A percentile compares a stretch with the other conserved stretches of the same genome.
phyloP scores from a whole-genome alignment of 2,113 vertebrate species.

The Odocoileus hemionus region DNA sequence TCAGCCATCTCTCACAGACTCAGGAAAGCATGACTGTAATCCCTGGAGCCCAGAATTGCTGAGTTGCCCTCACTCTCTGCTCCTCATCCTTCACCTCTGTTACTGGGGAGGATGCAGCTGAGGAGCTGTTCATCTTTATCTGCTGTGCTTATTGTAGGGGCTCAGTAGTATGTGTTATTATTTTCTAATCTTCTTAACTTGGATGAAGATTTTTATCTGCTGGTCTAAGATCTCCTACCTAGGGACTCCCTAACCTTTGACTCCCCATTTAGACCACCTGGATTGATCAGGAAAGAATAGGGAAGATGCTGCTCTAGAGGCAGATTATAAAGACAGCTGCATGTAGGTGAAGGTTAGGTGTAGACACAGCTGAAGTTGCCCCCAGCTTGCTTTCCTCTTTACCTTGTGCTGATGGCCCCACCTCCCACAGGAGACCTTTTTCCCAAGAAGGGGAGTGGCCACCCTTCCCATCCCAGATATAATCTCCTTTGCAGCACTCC shows the following conservation, averaged over 20 bases:
- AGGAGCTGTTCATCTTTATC: neutral
- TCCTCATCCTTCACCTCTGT: neutral
- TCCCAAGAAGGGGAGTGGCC: neutral
- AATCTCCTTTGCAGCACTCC: neutral
- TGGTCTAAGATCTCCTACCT: neutral
- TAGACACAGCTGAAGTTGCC: neutral
- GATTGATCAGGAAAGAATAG: neutral
- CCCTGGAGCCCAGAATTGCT: fast-evolving
- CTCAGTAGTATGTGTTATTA: neutral
- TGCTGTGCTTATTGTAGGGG: neutral
- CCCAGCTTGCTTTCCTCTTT: neutral
- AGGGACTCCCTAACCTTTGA: neutral
- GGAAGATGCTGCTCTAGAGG: neutral
- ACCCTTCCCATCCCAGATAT: neutral
- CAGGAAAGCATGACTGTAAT: fast-evolving
- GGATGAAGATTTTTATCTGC: neutral
- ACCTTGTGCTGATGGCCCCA: neutral
- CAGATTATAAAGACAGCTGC: neutral
- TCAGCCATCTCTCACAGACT: neutral
- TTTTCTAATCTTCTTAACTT: neutral
- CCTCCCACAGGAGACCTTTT: neutral
- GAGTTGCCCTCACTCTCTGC: fast-evolving
- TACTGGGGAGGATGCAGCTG: neutral
- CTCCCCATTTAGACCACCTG: neutral
- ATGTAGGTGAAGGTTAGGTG: neutral